Evolutionary conservation across 2,797 vertebrate species (phyloP), one percentile per base, ranked within the genome.

Genomic region (Buphagus erythrorhynchus): DNA sequence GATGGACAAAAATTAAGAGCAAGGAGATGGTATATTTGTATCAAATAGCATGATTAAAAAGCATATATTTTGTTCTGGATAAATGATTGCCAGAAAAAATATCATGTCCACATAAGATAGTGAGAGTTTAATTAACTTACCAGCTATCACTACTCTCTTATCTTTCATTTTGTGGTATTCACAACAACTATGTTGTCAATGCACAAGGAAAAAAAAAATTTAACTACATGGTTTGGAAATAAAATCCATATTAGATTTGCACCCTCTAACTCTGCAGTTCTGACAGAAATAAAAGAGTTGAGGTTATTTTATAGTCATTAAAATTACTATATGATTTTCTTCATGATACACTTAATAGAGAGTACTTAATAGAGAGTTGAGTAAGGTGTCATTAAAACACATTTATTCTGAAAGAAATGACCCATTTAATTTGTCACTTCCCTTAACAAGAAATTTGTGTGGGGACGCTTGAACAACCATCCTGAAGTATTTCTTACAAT

Each of bases 261-360:
- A 91, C 5, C 3, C 63, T 77, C 52, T 94, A 68, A 83, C 20
- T 92, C 59, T 54, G 28, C 21, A 67, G 21, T 78, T 68, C 69
- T 69, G 67, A 57, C 29, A 83, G 55, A 93, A 94, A 48, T 68
- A 68, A 65, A 89, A 74, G 5, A 55, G 11, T 36, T 69, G 18
- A 63, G 6, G 17, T 62, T 86, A 65, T 81, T 63, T 86, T 82
- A 35, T 38, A 82, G 49, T 71, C 62, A 88, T 31, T 49, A 54
- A 84, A 95, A 29, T 75, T 26, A 91, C 35, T 52, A 91, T n/a
- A n/a, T n/a, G 15, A 92, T 93, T 86, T 81, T 74, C 58, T 72
- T 65, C 43, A 46, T 35, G 6, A 67, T 69, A 29, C 11, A 54
- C 22, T 58, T 78, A 79, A 40, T 36, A 33, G 9, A 68, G 31